Evolutionary conservation across 1,140 invertebrate genomes (phyloP).

Genomic region (Scaptomyza montana): DNA sequence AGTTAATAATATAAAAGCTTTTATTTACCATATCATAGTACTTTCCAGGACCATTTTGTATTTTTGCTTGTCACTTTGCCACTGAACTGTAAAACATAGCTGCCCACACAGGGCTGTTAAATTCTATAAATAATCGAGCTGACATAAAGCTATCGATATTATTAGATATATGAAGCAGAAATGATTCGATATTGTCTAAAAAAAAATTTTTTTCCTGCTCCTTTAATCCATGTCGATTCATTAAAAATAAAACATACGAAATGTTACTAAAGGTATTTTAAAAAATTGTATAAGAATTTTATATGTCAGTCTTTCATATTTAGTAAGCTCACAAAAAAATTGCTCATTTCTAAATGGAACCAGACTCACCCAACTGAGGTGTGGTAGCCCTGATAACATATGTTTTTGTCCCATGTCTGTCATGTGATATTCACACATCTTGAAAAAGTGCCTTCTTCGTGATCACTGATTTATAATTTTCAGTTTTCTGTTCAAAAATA

Average conservation of each 20-base stretch:
- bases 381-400: slow-evolving; percentile 31
- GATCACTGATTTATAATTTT: slow-evolving; percentile 59
- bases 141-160: slow-evolving; percentile 23
- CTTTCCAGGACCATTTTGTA: slow-evolving; percentile 97
- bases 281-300: background rate
- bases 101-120: slow-evolving; percentile 36
- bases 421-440: slow-evolving; percentile 76
- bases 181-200: background rate
- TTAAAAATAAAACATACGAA: too few species aligned
- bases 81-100: slow-evolving; percentile 67
- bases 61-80: slow-evolving; percentile 83
- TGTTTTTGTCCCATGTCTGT: slow-evolving; percentile 61
- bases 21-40: slow-evolving; percentile 97
- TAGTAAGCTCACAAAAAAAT: too few species aligned
- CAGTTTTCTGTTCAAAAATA: slow-evolving; percentile 28
- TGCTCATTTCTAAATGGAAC: slow-evolving; percentile 13
- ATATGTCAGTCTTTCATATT: background rate
- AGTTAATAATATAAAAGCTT: background rate
- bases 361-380: background rate
- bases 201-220: too few species aligned
- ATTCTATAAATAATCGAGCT: slow-evolving; percentile 2
- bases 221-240: too few species aligned
- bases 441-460: slow-evolving; percentile 57
- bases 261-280: background rate
- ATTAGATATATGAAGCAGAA: too few species aligned